Base-by-base conservation (phyloP, 2,113 vertebrate genomes). In the Pipa parva region DNA sequence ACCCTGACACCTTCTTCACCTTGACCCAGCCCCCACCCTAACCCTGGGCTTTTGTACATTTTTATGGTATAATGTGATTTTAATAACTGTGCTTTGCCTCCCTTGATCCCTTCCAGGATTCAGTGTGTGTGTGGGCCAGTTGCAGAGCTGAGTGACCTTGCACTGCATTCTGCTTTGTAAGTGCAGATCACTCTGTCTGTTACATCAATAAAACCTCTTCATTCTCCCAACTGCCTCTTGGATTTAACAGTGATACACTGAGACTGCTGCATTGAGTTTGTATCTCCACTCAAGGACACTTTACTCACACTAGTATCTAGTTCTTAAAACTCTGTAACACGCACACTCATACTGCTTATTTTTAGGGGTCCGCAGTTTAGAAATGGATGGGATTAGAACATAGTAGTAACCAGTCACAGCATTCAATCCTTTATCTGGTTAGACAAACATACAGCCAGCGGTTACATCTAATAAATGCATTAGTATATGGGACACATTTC, bases 21-120 rank as follows among this genome's bases (percentile, higher is more conserved):
- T 42, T 42, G 39, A 15, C 39, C 39, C n/a, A 42, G 4, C 33
- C 33, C 33, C 9, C 33, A 36, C 13, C 39, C 12, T 42, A 42
- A 42, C 39, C 39, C 33, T 31, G 52, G 52, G 52, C 12, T 67
- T 67, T 67, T 67, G 63, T 58, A 67, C 63, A 67, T 67, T 67
- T 67, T 66, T 66, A 58, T 67, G 54, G 54, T 58, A 57, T 67
- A 50, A 31, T 48, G 28, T 58, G 54, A 58, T 58, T 58, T 65
- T 57, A 54, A 39, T 24, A 50, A 56, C 52, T 57, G 51, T 56
- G 51, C 42, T 66, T 31, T 9, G n/a, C 39, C 51, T 52, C 12
- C 22, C 10, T 24, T 27, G 3, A 52, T 39, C 9, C 56, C 15
- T 36, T 63, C 12, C 46, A 63, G 60, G 46, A 33, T 31, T 22